These are phyloP conservation scores for Tetrax tetrax DNA, from an alignment of 2,113 vertebrate genomes.

Conservation along the genomic window DNA sequence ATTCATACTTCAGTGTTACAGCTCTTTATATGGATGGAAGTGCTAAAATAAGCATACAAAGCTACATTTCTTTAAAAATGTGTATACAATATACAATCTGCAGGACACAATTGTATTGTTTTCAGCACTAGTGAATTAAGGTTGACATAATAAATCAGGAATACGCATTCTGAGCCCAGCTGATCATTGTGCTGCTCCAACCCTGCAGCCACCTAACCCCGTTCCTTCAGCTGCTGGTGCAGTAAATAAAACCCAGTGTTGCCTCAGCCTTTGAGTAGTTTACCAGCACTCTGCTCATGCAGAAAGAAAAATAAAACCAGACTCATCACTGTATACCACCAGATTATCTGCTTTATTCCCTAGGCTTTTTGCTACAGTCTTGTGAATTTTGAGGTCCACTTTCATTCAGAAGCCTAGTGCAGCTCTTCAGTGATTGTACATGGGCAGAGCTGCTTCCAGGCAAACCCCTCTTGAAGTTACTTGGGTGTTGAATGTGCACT, in stretches of 20 bases:
- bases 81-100: slow-evolving; percentile 22
- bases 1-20: slow-evolving; percentile 9
- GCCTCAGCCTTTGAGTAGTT: not conserved
- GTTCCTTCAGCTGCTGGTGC: not conserved
- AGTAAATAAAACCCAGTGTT: not conserved
- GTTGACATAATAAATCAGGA: slow-evolving; percentile 21
- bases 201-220: not conserved
- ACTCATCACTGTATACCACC: not conserved
- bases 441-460: not conserved
- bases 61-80: slow-evolving; percentile 22
- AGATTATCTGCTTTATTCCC: not conserved
- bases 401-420: not conserved
- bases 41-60: slow-evolving; percentile 66
- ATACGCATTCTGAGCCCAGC: not conserved
- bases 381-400: not conserved
- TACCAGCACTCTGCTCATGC: not conserved
- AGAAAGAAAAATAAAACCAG: not conserved
- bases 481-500: accelerated
- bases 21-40: slow-evolving; percentile 45
- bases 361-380: not conserved
- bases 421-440: not conserved
- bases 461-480: not conserved
- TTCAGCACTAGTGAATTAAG: not conserved
- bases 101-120: slow-evolving; percentile 33
- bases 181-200: not conserved